A percentile compares a stretch with the other conserved stretches of the same genome.
Conservation (phyloP, 2,797 vertebrate species). For the Alosa sapidissima region DNA sequence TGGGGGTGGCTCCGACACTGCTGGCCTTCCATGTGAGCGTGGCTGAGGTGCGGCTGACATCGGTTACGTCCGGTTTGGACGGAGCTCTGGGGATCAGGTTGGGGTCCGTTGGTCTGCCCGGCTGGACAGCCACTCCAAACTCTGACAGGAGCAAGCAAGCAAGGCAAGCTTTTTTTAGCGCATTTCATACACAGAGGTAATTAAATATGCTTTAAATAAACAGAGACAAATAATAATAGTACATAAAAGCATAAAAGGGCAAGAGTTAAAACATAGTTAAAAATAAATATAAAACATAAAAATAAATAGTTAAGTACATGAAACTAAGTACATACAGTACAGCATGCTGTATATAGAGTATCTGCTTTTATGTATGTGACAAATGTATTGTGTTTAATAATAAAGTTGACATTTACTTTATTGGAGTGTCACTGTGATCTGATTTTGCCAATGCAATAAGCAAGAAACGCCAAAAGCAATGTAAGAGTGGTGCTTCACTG, state of each 20-base stretch:
- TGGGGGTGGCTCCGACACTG: slow-evolving; percentile 94
- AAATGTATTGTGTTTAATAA: background rate
- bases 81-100: slow-evolving; percentile 96
- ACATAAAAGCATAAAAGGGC: no score
- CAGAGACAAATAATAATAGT: no score
- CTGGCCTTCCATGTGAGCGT: slow-evolving; percentile 93
- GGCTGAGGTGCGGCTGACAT: slow-evolving; percentile 90
- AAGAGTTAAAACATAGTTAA: no score
- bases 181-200: background rate
- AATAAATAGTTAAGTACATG: no score
- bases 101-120: slow-evolving; percentile 93
- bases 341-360: background rate
- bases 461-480: background rate
- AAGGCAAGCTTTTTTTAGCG: background rate
- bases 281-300: no score
- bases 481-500: background rate
- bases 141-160: slow-evolving; percentile 68
- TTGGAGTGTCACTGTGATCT: background rate
- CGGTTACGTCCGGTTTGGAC: slow-evolving; percentile 91
- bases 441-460: background rate
- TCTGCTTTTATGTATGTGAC: background rate
- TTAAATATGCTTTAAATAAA: background rate
- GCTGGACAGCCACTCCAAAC: slow-evolving; percentile 91
- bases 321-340: background rate
- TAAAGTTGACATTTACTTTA: background rate